Base-by-base conservation (phyloP, 2,888 invertebrate species). In the Epistrophella euchroma region DNA sequence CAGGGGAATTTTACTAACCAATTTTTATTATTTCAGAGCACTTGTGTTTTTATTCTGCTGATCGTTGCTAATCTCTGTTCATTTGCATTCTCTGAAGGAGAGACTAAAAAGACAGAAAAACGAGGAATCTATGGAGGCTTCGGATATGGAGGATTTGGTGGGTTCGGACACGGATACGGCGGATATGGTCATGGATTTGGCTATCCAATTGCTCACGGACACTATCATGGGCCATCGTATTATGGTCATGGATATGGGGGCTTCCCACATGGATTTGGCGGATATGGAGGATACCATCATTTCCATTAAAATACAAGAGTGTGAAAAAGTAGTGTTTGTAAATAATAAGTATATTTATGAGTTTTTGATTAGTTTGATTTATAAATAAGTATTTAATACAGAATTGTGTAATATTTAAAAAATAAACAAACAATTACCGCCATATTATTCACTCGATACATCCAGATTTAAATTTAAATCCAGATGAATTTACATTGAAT, bases 41-140 rank as follows among this genome's bases (percentile, higher is more conserved):
- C 58, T 58, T 56, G 62, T 62, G 17, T 86, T 56, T 19, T 71
- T 22, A 50, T 82, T 22, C 64, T 86, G 15, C 35, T 86, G 56
- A 74, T 86, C 22, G 50, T 74, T 22, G 73, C 82, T 28, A 47
- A 13, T 47, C 15, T 86, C 17, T 70, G 77, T 45, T 15, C 74
- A 4, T 9, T 74, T 40, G 64, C 28, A 13, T 32, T 25, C 11
- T 45, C 56, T 3, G 86, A 78, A 11, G 76, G 73, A 9, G 86
- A 82, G 25, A 60, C 55, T 13, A 88, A 88, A 66, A 81, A 70
- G 70, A 86, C 88, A 37, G 88, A 88, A 52, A 88, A 88, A 43
- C 81, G 88, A 2, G 88, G 88, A 5, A 88, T 88, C 17, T 88
- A 85, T 17, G 84, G 87, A n/a, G 88, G 85, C 72, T 88, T 85